Evolutionary conservation across 2,113 vertebrate genomes (phyloP).

Genomic region (Hyla sarda): DNA sequence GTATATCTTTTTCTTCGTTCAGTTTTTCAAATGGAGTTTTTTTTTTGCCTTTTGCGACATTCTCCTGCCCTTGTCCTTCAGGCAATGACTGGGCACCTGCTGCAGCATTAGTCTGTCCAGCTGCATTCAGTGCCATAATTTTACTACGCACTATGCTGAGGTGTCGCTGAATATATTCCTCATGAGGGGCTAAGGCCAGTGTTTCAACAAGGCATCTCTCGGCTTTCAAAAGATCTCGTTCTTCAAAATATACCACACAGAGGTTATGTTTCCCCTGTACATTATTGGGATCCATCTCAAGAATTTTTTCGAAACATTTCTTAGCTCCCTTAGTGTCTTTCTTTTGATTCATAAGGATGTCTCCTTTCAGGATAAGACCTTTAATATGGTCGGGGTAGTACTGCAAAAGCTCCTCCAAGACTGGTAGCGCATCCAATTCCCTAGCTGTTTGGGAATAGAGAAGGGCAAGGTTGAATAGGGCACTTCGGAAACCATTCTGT

Average conservation of each 20-base stretch:
- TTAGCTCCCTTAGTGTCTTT: constrained; percentile 93
- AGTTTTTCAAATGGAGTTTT: constrained; percentile 65
- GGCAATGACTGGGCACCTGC: constrained; percentile 62
- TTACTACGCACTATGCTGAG: constrained; percentile 91
- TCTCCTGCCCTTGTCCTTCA: constrained; percentile 40
- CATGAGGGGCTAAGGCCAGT: constrained; percentile 88
- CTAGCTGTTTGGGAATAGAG: constrained; percentile 92
- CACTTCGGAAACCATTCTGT: constrained; percentile 91
- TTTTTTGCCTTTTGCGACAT: constrained; percentile 62
- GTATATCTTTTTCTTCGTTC: constrained; percentile 74
- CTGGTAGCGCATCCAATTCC: constrained; percentile 87
- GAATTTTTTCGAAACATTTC: constrained; percentile 88
- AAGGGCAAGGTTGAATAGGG: constrained; percentile 94
- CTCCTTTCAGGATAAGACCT: constrained; percentile 95
- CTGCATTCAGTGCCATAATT: constrained; percentile 81
- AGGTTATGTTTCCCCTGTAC: constrained; percentile 97
- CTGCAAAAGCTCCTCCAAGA: constrained; percentile 86
- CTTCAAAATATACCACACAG: constrained; percentile 97
- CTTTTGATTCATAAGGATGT: constrained; percentile 98
- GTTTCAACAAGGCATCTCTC: constrained; percentile 92
- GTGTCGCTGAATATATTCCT: constrained; percentile 94
- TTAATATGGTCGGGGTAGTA: constrained; percentile 95
- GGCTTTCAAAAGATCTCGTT: constrained; percentile 86
- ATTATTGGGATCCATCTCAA: constrained; percentile 88
- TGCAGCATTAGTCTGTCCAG: constrained; percentile 70